These are phyloP conservation scores for Drosophila putrida DNA, from an alignment of 2,888 invertebrate species.

Conservation along the genomic window DNA sequence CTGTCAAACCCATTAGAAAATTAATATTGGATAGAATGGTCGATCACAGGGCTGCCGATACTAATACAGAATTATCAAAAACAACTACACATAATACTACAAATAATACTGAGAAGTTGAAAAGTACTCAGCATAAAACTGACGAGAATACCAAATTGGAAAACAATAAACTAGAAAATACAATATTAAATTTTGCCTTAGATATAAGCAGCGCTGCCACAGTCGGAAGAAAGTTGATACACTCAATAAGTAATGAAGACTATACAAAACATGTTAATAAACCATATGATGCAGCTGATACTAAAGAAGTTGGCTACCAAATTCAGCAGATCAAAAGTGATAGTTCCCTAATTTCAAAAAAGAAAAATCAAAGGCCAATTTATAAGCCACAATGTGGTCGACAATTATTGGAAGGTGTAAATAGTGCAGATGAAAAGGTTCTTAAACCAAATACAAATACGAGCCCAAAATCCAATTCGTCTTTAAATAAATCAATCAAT, in stretches of 20 bases:
- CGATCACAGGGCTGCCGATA: conserved; percentile 1
- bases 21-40: conserved; percentile 5
- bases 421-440: conserved; percentile 31
- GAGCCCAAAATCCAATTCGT: conserved; percentile 30
- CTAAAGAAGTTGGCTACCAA: conserved; percentile 78
- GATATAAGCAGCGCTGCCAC: conserved; percentile 35
- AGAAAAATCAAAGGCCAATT: conserved; percentile 49
- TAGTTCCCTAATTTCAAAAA: conserved; percentile 75
- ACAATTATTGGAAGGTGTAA: conserved; percentile 41
- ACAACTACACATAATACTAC: conserved; percentile 26
- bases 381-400: conserved; percentile 41
- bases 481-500: conserved; percentile 29
- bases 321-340: conserved; percentile 83
- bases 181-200: conserved; percentile 31
- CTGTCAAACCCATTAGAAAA: conserved; percentile 6
- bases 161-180: conserved; percentile 29
- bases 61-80: conserved; percentile 24
- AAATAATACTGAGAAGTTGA: conserved; percentile 21
- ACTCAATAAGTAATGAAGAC: conserved; percentile 62
- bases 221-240: conserved; percentile 57
- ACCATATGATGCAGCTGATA: conserved; percentile 33
- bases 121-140: conserved; percentile 9
- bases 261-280: conserved; percentile 61
- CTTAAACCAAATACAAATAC: conserved; percentile 21
- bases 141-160: conserved; percentile 31